Evolutionary conservation across 1,140 invertebrate species (phyloP), one percentile per base, ranked within the genome.

Genomic region (Calosoma granatense): DNA sequence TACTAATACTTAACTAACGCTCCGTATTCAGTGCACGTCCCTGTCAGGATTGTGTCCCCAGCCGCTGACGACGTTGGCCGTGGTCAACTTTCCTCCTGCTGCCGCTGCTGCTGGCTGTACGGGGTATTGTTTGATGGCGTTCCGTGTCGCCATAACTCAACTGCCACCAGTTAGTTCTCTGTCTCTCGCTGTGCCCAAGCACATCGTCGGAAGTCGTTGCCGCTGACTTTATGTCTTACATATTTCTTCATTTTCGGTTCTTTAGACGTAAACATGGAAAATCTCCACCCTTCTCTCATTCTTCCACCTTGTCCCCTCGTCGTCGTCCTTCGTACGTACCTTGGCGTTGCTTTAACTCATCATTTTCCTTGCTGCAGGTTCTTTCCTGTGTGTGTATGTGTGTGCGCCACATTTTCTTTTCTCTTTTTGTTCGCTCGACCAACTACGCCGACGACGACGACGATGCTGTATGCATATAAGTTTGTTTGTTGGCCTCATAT

Each of bases 221-320:
- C 6, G 41, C 17, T 17, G 15, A 47, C 41, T 47, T 47, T 47
- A 47, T 17, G 41, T 47, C 41, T 47, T 47, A 47, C 41, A 47
- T 47, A 47, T 47, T 47, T 47, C 41, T 47, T 47, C 41, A 47
- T 47, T 47, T 47, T 17, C 41, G 9, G 26, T 30, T 14, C 26
- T 30, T 30, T 30, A 30, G 41, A 47, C 41, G 15, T 47, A 47
- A 36, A 47, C 41, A 47, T 47, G 41, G 41, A 47, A 47, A 30
- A 30, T 4, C 6, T 30, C 14, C 26, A 6, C 14, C 14, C 26
- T 30, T 30, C 14, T 30, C 14, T 30, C 26, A 6, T 30, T 30
- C 26, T 14, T 30, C 4, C 26, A 30, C 26, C 14, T 30, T n/a
- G n/a, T n/a, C n/a, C n/a, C 26, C n/a, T n/a, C 26, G 26, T 36